phyloP scores from a whole-genome alignment of 2,113 vertebrate species.

The Nothoprocta perdicaria region DNA sequence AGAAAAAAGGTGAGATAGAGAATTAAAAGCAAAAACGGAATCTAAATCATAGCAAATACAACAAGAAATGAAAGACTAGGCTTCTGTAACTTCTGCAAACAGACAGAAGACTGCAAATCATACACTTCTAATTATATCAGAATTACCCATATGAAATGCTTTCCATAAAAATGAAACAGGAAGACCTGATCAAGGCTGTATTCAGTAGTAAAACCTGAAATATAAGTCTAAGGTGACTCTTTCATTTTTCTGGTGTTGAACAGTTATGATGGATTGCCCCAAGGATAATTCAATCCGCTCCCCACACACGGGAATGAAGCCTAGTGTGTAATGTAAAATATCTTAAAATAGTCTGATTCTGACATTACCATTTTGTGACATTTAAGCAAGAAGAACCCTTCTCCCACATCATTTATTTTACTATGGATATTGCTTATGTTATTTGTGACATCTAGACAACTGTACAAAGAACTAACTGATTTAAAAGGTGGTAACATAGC shows the following conservation, averaged over 20 bases:
- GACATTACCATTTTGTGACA: not conserved
- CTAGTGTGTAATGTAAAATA: not conserved
- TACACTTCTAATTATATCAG: not conserved
- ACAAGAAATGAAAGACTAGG: not conserved
- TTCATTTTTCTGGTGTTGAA: not conserved
- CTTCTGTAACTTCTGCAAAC: not conserved
- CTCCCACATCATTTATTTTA: not conserved
- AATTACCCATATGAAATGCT: not conserved
- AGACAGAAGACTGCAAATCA: not conserved
- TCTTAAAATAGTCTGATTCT: not conserved
- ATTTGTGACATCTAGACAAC: not conserved
- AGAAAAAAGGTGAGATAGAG: not conserved
- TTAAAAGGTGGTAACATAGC: constrained; percentile 94
- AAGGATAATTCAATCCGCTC: not conserved
- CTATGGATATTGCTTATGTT: not conserved
- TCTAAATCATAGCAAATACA: not conserved
- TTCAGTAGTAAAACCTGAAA: not conserved
- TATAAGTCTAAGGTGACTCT: not conserved
- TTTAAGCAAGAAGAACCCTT: not conserved
- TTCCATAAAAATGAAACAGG: not conserved
- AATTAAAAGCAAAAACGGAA: not conserved
- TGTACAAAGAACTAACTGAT: constrained; percentile 78
- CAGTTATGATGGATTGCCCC: not conserved
- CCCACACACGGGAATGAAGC: not conserved
- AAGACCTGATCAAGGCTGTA: not conserved